Evolutionary conservation across 2,113 vertebrate genomes (phyloP), one percentile per base, ranked within the genome.

Genomic region (Tetraodon nigroviridis): DNA sequence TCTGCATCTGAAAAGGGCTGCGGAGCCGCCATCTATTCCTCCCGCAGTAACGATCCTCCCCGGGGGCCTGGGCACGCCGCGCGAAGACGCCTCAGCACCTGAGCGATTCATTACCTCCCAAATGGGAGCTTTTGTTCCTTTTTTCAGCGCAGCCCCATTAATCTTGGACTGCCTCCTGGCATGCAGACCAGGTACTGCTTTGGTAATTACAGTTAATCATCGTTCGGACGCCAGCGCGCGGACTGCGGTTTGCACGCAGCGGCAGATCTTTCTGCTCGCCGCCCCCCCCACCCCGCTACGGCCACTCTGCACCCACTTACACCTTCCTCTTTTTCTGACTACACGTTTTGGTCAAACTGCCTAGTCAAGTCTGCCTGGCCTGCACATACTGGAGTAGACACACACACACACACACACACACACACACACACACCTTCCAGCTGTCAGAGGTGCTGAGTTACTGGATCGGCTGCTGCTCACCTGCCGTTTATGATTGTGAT

Each of bases 201-300:
- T 81, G 79, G 79, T 86, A 82, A 85, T 86, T 88, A 84, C 81
- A 84, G 76, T 83, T 85, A 72, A 84, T 84, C 86, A 86, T 83
- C 78, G 76, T 79, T 84, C 78, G 77, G 74, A 77, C 76, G n/a
- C 60, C 66, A 5, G n/a, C 73, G 77, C 79, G 69, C 37, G 69
- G 68, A 66, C 72, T 3, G 16, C 21, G 68, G 66, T 48, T 60
- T 56, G 58, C 27, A 22, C 6, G 56, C 49, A 51, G 62, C 46
- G 49, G 41, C 55, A 70, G 19, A 55, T 51, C 49, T 44, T 24
- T 41, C 17, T 41, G 10, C 63, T 6, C 7, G 17, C 47, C 69
- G 63, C 17, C 37, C 49, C 8, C 46, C 56, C 52, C 7, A 37
- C 22, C 19, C 11, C 14, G 10, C n/a, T 4, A 18, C 19, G 6